phyloP scores from a whole-genome alignment of 2,888 invertebrate genomes.

The Synergus umbraculus region DNA sequence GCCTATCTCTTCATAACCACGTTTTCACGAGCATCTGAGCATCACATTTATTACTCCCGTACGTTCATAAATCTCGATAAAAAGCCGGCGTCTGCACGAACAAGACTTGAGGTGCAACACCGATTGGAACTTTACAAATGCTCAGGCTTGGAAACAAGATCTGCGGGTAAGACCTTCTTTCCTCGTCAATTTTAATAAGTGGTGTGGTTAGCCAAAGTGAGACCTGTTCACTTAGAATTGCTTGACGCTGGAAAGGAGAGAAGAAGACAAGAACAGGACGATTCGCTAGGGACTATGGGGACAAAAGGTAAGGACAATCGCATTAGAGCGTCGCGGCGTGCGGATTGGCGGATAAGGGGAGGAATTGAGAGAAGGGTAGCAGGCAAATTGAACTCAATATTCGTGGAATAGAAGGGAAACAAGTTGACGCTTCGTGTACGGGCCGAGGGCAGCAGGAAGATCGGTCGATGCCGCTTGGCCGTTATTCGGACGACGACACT shows the following conservation, averaged over 20 bases:
- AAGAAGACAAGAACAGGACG: conserved; percentile 54
- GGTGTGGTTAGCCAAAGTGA: conserved; percentile 9
- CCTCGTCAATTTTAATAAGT: conserved; percentile 30
- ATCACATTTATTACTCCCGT: conserved; percentile 35
- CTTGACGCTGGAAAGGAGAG: conserved; percentile 39
- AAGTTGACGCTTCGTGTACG: conserved; percentile 74
- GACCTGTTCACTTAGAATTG: neutral
- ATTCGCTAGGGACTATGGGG: conserved; percentile 59
- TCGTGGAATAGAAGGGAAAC: conserved; percentile 76
- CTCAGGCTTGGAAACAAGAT: conserved; percentile 30
- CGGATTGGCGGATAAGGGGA: conserved; percentile 47
- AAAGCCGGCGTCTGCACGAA: conserved; percentile 39
- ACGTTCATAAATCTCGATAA: conserved; percentile 40
- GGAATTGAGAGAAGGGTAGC: conserved; percentile 64
- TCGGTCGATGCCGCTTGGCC: conserved; percentile 78
- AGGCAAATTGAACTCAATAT: conserved; percentile 75
- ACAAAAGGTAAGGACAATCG: conserved; percentile 70
- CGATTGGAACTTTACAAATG: conserved; percentile 38
- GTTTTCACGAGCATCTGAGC: conserved; percentile 36
- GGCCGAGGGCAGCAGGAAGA: conserved; percentile 73
- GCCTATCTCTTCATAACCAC: conserved; percentile 38
- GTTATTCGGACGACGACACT: conserved; percentile 78
- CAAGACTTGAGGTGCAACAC: conserved; percentile 38
- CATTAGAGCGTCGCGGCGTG: conserved; percentile 64
- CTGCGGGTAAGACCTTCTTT: neutral